phyloP scores from a whole-genome alignment of 2,113 vertebrate species.

The Cyprinodon tularosa region DNA sequence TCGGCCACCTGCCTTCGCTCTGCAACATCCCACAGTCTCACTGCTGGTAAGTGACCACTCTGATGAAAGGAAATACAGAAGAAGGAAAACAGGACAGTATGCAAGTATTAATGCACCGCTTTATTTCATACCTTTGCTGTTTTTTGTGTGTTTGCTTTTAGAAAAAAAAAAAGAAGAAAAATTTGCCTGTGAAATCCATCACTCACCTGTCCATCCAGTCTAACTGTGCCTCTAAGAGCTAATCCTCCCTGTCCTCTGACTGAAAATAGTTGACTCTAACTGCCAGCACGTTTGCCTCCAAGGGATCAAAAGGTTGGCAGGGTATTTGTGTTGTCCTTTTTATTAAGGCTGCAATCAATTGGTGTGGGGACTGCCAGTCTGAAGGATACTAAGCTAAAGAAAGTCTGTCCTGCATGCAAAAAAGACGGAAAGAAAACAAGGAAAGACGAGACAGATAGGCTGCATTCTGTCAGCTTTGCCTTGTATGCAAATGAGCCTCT shows the following conservation, averaged over 20 bases:
- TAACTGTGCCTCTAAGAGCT: constrained; percentile 36
- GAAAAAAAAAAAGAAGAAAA: too few species aligned
- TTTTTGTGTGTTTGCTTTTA: not conserved
- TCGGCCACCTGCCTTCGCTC: constrained; percentile 87
- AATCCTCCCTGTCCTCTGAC: constrained; percentile 37
- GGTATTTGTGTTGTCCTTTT: constrained; percentile 47
- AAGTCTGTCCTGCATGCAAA: constrained; percentile 6
- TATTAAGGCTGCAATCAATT: constrained; percentile 26
- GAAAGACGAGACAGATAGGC: not conserved
- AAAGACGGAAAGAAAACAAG: not conserved
- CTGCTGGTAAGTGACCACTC: constrained; percentile 93
- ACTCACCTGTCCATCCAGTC: constrained; percentile 18
- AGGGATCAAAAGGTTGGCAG: constrained; percentile 42
- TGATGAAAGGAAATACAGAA: constrained; percentile 18
- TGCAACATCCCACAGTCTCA: constrained; percentile 91
- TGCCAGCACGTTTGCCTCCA: constrained; percentile 30
- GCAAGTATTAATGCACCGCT: not conserved
- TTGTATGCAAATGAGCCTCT: constrained; percentile 28
- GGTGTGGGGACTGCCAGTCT: constrained; percentile 3
- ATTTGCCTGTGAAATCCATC: not conserved
- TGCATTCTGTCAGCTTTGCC: constrained; percentile 5
- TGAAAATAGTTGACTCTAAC: constrained; percentile 25
- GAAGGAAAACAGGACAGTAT: not conserved
- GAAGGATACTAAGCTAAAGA: constrained; percentile 10
- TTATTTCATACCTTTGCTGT: not conserved